phyloP scores from a whole-genome alignment of 2,888 invertebrate species.

The Druceiella hillmani region DNA sequence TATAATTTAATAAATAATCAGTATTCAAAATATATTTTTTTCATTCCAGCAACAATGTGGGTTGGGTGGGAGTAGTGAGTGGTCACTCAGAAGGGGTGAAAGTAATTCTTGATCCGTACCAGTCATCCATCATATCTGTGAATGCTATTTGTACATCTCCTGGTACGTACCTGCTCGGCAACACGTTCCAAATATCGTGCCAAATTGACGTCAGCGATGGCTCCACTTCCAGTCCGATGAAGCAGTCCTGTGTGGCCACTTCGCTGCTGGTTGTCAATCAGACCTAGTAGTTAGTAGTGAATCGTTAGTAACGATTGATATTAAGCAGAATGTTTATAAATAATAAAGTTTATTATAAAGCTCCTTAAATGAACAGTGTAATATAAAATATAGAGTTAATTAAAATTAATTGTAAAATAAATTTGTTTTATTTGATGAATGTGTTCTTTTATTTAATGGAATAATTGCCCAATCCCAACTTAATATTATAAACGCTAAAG shows the following conservation, averaged over 20 bases:
- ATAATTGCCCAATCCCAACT: too few species aligned
- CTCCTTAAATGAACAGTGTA: too few species aligned
- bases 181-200: constrained; percentile 48
- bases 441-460: too few species aligned
- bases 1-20: background rate
- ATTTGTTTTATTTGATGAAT: too few species aligned
- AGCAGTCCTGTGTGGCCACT: constrained; percentile 33
- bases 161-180: constrained; percentile 63
- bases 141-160: constrained; percentile 57
- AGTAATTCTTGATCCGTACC: constrained; percentile 45
- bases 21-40: constrained; percentile 8
- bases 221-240: constrained; percentile 20
- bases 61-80: constrained; percentile 45
- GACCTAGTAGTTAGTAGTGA: too few species aligned
- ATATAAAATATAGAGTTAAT: too few species aligned
- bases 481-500: too few species aligned
- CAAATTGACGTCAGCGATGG: constrained; percentile 26
- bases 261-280: constrained; percentile 35
- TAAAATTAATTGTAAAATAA: too few species aligned
- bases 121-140: constrained; percentile 51
- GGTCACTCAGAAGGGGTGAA: constrained; percentile 39
- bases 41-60: constrained; percentile 36
- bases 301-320: too few species aligned
- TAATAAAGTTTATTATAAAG: too few species aligned
- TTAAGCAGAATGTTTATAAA: too few species aligned